These are phyloP conservation scores for Holacanthus passer DNA, from an alignment of 2,113 vertebrate genomes.

Conservation along the genomic window DNA sequence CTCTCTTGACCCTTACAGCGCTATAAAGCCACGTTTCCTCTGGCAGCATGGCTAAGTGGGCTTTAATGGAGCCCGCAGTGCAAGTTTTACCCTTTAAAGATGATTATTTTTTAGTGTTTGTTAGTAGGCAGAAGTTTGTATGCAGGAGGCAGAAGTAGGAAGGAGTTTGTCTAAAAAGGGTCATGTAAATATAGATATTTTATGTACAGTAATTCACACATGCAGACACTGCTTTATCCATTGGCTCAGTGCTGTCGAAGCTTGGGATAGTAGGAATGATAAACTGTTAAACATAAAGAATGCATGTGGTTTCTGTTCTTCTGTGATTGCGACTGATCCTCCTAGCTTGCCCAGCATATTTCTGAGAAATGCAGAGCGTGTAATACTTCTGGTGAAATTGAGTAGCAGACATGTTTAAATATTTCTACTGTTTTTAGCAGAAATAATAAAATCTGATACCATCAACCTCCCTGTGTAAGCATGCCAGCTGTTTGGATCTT, in stretches of 20 bases:
- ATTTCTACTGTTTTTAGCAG: background rate
- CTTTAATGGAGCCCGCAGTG: conserved; percentile 54
- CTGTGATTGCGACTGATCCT: background rate
- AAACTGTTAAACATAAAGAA: background rate
- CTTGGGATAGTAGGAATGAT: background rate
- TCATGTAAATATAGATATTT: background rate
- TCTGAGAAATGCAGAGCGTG: background rate
- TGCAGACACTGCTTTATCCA: background rate
- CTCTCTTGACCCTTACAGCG: conserved; percentile 64
- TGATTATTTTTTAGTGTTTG: conserved; percentile 33
- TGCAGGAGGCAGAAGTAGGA: too few relatives aligned
- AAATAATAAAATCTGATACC: background rate
- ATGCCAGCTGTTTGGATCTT: background rate
- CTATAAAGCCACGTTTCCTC: conserved; percentile 63
- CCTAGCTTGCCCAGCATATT: background rate
- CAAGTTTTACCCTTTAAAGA: conserved; percentile 28
- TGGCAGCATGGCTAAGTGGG: conserved; percentile 41
- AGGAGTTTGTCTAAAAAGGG: background rate
- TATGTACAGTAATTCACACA: background rate
- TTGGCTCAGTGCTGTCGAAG: background rate
- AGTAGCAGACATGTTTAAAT: background rate
- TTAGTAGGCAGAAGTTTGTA: conserved; percentile 2
- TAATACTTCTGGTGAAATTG: background rate
- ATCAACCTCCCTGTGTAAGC: background rate
- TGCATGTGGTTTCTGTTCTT: background rate